Base-by-base conservation (phyloP, 30 jellyfish, hydroid and myxozoan species). In the Catostylus mosaicus region DNA sequence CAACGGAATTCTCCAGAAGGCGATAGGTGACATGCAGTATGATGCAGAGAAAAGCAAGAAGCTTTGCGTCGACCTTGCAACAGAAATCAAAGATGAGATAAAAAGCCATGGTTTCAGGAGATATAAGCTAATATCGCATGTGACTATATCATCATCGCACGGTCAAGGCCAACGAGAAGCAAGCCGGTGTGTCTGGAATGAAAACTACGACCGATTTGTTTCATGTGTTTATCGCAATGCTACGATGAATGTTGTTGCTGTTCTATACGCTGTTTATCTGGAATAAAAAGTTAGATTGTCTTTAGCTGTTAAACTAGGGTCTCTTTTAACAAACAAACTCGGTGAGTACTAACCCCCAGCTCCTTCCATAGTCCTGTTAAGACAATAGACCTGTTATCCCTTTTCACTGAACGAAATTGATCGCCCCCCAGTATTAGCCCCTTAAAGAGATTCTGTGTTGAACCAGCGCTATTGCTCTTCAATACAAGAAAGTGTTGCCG, bases 101-200 rank as follows among this genome's bases (percentile, higher is more conserved):
- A 86, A 86, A 62, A 45, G 0, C 20, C 27, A 76, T 8, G 82
- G 90, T 7, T 86, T 75, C 56, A 63, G 33, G 26, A 59, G 96
- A 23, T 69, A 86, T 56, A 86, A 77, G 46, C 46, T 71, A 20
- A 60, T 86, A 32, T 77, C 85, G 0, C 80, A 59, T 8, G 90
- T 86, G 7, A 51, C 86, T 20, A 43, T 76, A 30, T 30, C 76
- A 29, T 76, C 88, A 27, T 48, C 63, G 1, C 75, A 37, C 19
- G 90, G 96, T 3, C 96, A 86, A 57, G 96, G 90, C 19, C 22
- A 67, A 51, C 75, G 84, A 9, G 70, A 64, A 6, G 96, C 60
- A 24, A 86, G 96, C 69, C 86, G 96, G 8, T 76, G 68, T 32
- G 46, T 86, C 18, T 86, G 96, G 96, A 89, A 86, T 62, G 90